Evolutionary conservation across 2,113 vertebrate genomes (phyloP), one percentile per base, ranked within the genome.

Genomic region (Condylura cristata): DNA sequence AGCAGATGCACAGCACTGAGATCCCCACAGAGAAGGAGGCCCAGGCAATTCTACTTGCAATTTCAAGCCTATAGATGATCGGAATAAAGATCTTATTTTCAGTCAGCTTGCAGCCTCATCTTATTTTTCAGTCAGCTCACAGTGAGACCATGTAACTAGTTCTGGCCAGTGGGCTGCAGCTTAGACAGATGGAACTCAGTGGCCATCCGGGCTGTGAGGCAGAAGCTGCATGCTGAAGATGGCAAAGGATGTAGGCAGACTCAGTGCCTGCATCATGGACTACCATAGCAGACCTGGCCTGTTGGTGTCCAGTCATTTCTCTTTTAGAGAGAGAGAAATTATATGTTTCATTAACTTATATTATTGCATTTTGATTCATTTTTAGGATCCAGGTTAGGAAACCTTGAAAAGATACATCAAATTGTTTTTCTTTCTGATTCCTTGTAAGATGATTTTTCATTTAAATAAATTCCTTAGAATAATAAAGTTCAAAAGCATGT

Each of bases 11-110:
- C 53, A 56, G 53, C 17, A 56, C 53, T 22, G 51, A 53, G 17
- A 53, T 53, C 51, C 51, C 5, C 18, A 6, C 51, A 53, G 51
- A 53, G 51, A 53, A 53, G 51, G 46, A 48, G 46, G 46, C 46
- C 46, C 46, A 11, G 51, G 51, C 14, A 53, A 97, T 99, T 97
- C 98, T 99, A 34, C 97, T 99, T 96, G 99, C n/a, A n/a, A n/a
- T n/a, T n/a, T n/a, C n/a, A n/a, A 12, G 2, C 0, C 41, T 10
- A 1, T 70, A 26, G 32, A 37, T 80, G 0, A 1, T 24, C 74
- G 8, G 66, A 86, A 18, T 51, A 41, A 83, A 90, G 41, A 22
- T 39, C 32, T 76, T 76, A 16, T 79, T 89, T 80, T 51, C 30
- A 20, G 2, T 68, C 2, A 14, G 0, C 24, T 75, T 86, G 9